phyloP scores from a whole-genome alignment of 2,113 vertebrate genomes.

The Gila orcuttii region DNA sequence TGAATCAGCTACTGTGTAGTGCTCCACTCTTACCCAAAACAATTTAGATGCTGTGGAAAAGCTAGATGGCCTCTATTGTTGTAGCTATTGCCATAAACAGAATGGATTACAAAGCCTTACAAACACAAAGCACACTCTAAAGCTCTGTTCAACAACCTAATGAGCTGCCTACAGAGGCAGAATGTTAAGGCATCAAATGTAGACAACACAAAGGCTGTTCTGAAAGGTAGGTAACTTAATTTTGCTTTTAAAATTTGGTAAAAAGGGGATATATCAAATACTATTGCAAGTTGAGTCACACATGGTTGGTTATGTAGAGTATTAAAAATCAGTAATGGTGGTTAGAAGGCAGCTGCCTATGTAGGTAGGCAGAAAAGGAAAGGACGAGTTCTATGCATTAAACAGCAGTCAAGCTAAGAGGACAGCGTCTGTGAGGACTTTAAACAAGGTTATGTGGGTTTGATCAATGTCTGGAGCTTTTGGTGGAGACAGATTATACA shows the following conservation, averaged over 20 bases:
- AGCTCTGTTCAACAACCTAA: neutral
- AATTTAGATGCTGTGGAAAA: conserved; percentile 16
- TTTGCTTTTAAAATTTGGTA: neutral
- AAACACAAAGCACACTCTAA: neutral
- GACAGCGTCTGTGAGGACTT: neutral
- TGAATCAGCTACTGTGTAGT: conserved; percentile 20
- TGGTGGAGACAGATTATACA: neutral
- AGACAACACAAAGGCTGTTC: conserved; percentile 23
- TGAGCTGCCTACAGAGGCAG: conserved; percentile 5
- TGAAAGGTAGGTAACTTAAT: neutral
- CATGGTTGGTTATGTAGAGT: neutral
- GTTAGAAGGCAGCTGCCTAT: neutral
- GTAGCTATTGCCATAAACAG: conserved; percentile 16
- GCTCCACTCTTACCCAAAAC: neutral
- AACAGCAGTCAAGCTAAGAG: neutral
- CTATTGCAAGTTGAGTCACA: neutral
- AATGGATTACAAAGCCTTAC: neutral
- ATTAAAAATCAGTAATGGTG: neutral
- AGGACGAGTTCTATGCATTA: neutral
- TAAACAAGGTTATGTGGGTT: conserved; percentile 3
- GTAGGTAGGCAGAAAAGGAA: neutral
- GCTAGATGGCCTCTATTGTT: neutral
- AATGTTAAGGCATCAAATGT: neutral
- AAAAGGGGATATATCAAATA: neutral
- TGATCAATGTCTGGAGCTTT: neutral